Conservation (phyloP, 1,140 invertebrate species). For the Drosophila saltans region DNA sequence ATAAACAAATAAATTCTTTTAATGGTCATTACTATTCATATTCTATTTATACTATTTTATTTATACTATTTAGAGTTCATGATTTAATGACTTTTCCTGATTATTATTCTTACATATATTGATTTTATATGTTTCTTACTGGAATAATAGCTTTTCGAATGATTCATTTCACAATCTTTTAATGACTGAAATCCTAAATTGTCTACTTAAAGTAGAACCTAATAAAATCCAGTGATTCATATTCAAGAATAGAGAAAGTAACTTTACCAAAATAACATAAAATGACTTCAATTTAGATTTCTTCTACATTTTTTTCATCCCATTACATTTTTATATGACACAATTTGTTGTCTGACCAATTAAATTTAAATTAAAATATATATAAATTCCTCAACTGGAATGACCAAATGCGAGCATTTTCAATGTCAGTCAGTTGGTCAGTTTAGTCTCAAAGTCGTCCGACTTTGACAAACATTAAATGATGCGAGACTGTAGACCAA, state of each 20-base stretch:
- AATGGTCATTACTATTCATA: no score
- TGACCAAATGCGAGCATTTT: conserved; percentile 22
- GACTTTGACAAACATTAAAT: conserved; percentile 50
- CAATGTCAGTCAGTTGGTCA: conserved; percentile 49
- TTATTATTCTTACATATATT: no score
- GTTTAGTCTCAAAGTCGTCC: conserved; percentile 21
- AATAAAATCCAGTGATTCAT: no score
- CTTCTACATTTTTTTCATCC: neutral
- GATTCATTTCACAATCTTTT: no score
- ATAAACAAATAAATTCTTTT: no score
- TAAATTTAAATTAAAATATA: conserved; percentile 59
- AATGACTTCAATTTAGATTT: neutral
- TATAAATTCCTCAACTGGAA: conserved; percentile 41
- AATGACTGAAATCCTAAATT: no score
- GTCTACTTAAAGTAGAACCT: no score
- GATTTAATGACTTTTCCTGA: no score
- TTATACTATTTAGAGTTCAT: no score
- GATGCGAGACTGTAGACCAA: conserved; percentile 30
- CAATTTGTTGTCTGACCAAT: conserved; percentile 47
- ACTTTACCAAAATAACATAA: neutral
- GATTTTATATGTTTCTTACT: no score
- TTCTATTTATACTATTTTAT: no score
- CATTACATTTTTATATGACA: conserved; percentile 26
- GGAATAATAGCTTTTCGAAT: no score
- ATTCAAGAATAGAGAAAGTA: neutral